phyloP scores from a whole-genome alignment of 1,140 invertebrate genomes.

The Melipona quadrifasciata region DNA sequence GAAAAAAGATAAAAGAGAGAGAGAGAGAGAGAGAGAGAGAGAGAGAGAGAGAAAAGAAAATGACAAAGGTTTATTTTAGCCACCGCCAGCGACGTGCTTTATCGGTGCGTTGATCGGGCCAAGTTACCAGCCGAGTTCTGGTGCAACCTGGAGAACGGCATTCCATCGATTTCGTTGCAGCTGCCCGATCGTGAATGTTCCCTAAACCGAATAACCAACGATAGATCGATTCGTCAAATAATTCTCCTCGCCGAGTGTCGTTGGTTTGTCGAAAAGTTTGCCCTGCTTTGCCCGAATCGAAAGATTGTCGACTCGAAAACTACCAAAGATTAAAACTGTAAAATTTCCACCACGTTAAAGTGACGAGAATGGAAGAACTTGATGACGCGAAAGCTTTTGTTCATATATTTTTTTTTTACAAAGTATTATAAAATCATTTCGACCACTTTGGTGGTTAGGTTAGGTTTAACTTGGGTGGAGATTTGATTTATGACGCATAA shows the following conservation, averaged over 20 bases:
- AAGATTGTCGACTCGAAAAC: neutral
- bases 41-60: neutral
- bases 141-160: conserved; percentile 70
- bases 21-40: no score
- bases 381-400: no score
- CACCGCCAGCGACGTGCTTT: conserved; percentile 55
- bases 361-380: no score
- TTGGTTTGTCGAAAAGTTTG: neutral
- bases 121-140: conserved; percentile 61
- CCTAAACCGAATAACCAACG: conserved; percentile 36
- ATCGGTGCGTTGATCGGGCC: conserved; percentile 69
- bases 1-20: no score
- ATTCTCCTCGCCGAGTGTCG: neutral
- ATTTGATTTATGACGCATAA: no score
- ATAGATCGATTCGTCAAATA: conserved; percentile 29
- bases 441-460: no score
- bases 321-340: no score
- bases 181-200: conserved; percentile 62
- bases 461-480: no score
- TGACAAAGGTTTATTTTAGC: conserved; percentile 48
- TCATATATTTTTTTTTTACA: no score
- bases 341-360: no score
- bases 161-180: conserved; percentile 71
- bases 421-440: no score
- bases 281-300: neutral